Conservation (phyloP, 2,113 vertebrate genomes). For the Xiphorhynchus elegans region DNA sequence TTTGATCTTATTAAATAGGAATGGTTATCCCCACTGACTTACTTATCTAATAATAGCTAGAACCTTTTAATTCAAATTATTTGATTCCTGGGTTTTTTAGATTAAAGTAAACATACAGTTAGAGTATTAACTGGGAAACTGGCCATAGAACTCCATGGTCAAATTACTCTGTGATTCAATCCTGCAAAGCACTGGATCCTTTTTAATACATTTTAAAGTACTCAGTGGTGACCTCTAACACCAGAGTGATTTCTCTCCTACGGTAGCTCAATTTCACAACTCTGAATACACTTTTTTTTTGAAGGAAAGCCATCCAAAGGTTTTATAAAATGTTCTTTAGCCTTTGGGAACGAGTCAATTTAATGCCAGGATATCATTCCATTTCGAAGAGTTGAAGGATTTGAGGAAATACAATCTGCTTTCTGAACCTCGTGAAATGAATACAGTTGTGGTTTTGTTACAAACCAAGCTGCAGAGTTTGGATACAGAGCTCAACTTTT, state of each 20-base stretch:
- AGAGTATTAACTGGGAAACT: not conserved
- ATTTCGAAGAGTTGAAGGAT: conserved; percentile 16
- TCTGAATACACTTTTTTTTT: not conserved
- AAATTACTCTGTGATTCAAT: conserved; percentile 36
- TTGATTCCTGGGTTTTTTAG: not conserved
- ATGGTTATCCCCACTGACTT: conserved; percentile 5
- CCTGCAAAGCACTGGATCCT: not conserved
- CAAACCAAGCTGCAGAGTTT: not conserved
- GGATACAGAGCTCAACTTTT: not conserved
- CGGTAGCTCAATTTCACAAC: conserved; percentile 41
- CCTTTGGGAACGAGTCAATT: conserved; percentile 41
- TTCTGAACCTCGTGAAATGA: not conserved
- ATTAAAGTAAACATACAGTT: conserved; percentile 20
- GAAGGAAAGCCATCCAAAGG: not conserved
- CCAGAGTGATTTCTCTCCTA: conserved; percentile 10
- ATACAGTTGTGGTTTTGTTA: not conserved
- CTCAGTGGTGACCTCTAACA: conserved; percentile 10
- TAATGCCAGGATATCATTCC: conserved; percentile 10
- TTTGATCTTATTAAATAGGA: conserved; percentile 36
- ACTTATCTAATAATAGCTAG: conserved; percentile 31
- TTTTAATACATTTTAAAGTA: conserved; percentile 32
- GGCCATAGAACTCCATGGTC: conserved; percentile 20
- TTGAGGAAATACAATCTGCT: conserved; percentile 39
- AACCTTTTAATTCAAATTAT: conserved; percentile 40
- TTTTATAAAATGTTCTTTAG: conserved; percentile 25